Conservation (phyloP, 2,113 vertebrate genomes). For the Carollia perspicillata region DNA sequence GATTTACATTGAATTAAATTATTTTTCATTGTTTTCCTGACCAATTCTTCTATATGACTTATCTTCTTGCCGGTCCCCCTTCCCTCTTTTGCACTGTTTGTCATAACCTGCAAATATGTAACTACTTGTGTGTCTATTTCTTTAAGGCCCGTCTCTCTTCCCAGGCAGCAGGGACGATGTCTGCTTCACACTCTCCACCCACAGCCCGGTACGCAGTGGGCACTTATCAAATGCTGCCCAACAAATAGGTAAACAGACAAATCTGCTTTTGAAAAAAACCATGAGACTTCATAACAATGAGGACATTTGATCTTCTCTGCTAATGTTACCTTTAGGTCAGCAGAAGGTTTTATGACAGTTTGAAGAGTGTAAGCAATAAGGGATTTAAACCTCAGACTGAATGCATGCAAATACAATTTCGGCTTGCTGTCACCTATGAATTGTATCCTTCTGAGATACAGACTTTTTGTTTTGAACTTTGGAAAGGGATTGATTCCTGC, state of each 20-base stretch:
- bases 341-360: slow-evolving; percentile 11
- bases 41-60: background rate
- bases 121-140: background rate
- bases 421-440: background rate
- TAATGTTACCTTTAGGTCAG: background rate
- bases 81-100: background rate
- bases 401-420: background rate
- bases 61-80: background rate
- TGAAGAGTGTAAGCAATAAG: background rate
- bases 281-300: background rate
- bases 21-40: background rate
- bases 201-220: background rate
- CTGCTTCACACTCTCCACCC: background rate
- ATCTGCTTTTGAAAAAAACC: background rate
- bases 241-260: background rate
- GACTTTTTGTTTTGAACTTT: background rate
- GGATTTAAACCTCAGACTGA: slow-evolving; percentile 5
- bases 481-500: slow-evolving; percentile 11
- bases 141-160: background rate
- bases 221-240: background rate
- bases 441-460: background rate
- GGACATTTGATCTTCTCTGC: background rate
- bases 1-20: background rate
- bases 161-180: background rate
- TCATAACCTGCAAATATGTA: background rate